Evolutionary conservation across 2,888 invertebrate species (phyloP).

Genomic region (Drosophila limbata): DNA sequence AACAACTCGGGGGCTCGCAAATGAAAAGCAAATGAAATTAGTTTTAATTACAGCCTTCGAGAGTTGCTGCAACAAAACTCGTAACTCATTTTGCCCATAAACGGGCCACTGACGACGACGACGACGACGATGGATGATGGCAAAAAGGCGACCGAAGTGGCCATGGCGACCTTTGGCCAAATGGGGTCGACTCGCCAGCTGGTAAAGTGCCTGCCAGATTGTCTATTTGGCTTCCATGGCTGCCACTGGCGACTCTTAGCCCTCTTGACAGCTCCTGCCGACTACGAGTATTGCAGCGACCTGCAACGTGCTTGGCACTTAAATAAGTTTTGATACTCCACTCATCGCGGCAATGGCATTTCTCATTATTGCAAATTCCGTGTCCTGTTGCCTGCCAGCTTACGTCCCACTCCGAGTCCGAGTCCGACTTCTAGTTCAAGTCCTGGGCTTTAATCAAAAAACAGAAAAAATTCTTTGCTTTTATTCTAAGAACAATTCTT

Average conservation of each 20-base stretch:
- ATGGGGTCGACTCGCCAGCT: slow-evolving; percentile 66
- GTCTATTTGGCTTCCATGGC: slow-evolving; percentile 66
- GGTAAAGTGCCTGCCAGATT: slow-evolving; percentile 71
- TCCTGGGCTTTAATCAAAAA: slow-evolving; percentile 54
- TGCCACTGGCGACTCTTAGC: slow-evolving; percentile 39
- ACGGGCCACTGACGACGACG: slow-evolving; percentile 29
- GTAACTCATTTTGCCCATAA: slow-evolving; percentile 78
- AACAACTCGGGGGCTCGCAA: slow-evolving; percentile 32
- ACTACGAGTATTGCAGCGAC: slow-evolving; percentile 57
- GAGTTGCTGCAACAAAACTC: slow-evolving; percentile 76
- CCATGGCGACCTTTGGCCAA: slow-evolving; percentile 57
- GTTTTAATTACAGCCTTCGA: slow-evolving; percentile 79
- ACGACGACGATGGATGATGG: slow-evolving; percentile 12
- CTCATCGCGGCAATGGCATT: slow-evolving; percentile 51
- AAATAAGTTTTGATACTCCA: slow-evolving; percentile 74
- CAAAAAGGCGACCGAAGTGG: slow-evolving; percentile 16
- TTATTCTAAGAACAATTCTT: slow-evolving; percentile 43
- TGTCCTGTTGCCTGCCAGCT: slow-evolving; percentile 29
- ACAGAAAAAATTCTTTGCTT: slow-evolving; percentile 28
- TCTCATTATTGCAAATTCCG: slow-evolving; percentile 46
- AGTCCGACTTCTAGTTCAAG: slow-evolving; percentile 13
- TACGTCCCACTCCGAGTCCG: slow-evolving; percentile 1
- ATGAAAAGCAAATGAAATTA: slow-evolving; percentile 78
- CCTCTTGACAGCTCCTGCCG: slow-evolving; percentile 39
- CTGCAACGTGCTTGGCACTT: slow-evolving; percentile 81